A percentile compares a stretch with the other conserved stretches of the same genome.
phyloP scores from a whole-genome alignment of 2,888 invertebrate species.

The Bombyx huttoni region DNA sequence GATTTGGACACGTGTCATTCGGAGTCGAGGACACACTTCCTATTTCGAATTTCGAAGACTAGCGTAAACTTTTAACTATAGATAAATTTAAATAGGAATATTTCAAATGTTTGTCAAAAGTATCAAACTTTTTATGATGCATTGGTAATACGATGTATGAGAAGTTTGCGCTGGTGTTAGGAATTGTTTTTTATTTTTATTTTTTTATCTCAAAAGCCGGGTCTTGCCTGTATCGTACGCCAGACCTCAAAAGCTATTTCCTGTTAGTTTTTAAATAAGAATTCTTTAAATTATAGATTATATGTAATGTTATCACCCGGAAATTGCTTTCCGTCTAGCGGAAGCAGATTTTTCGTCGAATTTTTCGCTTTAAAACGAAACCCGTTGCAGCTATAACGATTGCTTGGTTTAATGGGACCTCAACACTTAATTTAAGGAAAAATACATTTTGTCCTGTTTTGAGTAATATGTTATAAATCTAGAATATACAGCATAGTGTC shows the following conservation, averaged over 20 bases:
- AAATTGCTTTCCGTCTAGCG: slow-evolving; percentile 14
- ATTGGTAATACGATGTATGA: not conserved
- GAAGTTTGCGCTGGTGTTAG: not conserved
- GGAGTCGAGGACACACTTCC: not conserved
- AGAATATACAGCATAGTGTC: not conserved
- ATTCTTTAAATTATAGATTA: slow-evolving; percentile 14
- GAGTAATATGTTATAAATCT: no score
- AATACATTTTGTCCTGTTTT: no score
- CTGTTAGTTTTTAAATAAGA: slow-evolving; percentile 17
- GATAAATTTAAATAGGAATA: not conserved
- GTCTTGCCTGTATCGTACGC: slow-evolving; percentile 33
- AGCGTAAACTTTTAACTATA: not conserved
- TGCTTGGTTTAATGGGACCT: no score
- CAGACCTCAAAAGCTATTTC: slow-evolving; percentile 23
- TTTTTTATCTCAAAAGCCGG: slow-evolving; percentile 25
- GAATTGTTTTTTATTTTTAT: not conserved
- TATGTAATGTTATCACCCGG: slow-evolving; percentile 6
- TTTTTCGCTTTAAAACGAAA: not conserved
- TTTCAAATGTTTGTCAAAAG: not conserved
- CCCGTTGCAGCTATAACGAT: not conserved
- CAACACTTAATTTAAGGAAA: no score
- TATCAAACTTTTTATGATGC: not conserved
- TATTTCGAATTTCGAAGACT: not conserved
- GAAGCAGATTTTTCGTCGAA: not conserved
- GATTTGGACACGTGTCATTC: not conserved